Percentiles rank a stretch among this genome's conserved stretches.
These are phyloP conservation scores for Heliothis virescens DNA, from an alignment of 1,140 invertebrate species.

Conservation along the genomic window DNA sequence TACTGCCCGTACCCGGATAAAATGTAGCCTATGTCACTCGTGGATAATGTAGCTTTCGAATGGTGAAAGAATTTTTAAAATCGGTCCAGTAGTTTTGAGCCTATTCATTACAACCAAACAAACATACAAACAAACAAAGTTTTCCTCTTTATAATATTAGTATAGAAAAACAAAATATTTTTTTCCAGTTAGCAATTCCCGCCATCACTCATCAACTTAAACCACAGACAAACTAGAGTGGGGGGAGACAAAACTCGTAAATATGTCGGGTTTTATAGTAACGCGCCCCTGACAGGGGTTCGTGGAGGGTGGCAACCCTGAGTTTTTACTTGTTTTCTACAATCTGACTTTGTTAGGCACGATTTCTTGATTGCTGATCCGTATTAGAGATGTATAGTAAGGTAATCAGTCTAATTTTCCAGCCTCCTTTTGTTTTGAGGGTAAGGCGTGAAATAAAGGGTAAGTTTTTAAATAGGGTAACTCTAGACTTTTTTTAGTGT, in stretches of 20 bases:
- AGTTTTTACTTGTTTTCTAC: conserved; percentile 50
- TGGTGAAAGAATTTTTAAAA: no score
- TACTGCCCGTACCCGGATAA: no score
- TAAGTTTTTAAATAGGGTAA: neutral
- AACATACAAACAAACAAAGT: no score
- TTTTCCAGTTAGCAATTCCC: neutral
- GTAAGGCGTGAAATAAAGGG: neutral
- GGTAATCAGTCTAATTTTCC: conserved; percentile 33
- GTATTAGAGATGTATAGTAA: conserved; percentile 39
- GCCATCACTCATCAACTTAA: conserved; percentile 49
- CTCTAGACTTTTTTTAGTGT: no score
- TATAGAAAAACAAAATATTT: no score
- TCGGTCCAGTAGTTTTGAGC: no score
- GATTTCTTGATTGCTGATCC: conserved; percentile 69
- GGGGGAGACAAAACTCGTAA: conserved; percentile 73
- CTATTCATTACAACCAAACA: no score
- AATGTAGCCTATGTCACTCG: no score
- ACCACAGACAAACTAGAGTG: conserved; percentile 54
- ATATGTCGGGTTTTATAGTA: conserved; percentile 81
- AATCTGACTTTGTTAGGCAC: conserved; percentile 58
- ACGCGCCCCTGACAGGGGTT: conserved; percentile 61
- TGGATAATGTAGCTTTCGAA: no score
- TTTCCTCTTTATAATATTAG: no score
- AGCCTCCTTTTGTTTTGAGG: neutral
- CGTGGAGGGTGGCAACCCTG: conserved; percentile 56